phyloP scores from a whole-genome alignment of 2,113 vertebrate genomes.

The Silurus asotus region DNA sequence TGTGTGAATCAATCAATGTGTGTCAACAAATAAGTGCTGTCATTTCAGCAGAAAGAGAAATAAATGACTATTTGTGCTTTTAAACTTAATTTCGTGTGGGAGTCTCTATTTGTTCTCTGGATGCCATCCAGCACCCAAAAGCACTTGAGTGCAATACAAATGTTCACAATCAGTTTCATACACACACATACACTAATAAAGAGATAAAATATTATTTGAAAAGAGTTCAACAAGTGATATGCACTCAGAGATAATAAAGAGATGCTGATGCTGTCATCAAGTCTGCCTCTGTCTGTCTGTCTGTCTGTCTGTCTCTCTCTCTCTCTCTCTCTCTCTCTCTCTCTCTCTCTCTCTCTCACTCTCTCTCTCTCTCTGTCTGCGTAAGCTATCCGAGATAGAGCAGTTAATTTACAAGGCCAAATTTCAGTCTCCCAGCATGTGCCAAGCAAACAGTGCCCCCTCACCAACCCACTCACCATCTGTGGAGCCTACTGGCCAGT shows the following conservation, averaged over 20 bases:
- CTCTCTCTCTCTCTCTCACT: not conserved
- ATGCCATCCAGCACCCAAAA: slow-evolving; percentile 10
- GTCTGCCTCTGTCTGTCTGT: not conserved
- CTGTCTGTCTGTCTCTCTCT: not conserved
- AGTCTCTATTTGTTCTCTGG: slow-evolving; percentile 56
- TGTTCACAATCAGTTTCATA: not conserved
- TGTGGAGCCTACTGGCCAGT: slow-evolving; percentile 44
- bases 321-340: not conserved
- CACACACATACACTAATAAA: not conserved
- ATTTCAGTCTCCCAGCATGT: slow-evolving; percentile 38
- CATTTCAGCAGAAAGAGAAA: slow-evolving; percentile 57
- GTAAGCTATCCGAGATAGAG: slow-evolving; percentile 35
- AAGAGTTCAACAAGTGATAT: not conserved
- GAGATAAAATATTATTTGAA: not conserved
- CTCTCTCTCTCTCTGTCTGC: not conserved
- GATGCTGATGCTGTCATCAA: not conserved
- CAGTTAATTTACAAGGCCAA: slow-evolving; percentile 27
- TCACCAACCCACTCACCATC: slow-evolving; percentile 53
- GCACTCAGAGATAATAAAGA: not conserved
- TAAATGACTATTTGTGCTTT: slow-evolving; percentile 70
- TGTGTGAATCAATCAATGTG: slow-evolving; percentile 43
- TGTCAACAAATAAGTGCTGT: slow-evolving; percentile 43
- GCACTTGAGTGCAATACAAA: slow-evolving; percentile 24
- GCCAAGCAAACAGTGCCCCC: slow-evolving; percentile 47
- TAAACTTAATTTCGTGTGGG: slow-evolving; percentile 59